Percentiles rank a stretch among this genome's conserved stretches.
Evolutionary conservation across 2,797 vertebrate genomes (phyloP).

Genomic region (Pangasius larnaudii): DNA sequence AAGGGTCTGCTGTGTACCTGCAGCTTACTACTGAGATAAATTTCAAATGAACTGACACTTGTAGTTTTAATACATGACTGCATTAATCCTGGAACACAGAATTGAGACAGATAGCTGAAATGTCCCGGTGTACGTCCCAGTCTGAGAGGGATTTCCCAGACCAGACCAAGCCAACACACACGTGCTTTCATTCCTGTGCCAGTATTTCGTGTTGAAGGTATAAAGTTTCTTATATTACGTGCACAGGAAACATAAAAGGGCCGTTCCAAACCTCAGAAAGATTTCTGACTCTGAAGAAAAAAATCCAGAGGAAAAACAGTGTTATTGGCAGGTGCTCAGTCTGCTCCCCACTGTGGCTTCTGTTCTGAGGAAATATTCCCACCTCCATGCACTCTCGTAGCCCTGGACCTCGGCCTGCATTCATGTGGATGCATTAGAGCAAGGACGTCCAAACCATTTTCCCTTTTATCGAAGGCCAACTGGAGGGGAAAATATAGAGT

Average conservation of each 20-base stretch:
- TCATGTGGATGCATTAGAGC: slow-evolving; percentile 1
- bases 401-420: not conserved
- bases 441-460: not conserved
- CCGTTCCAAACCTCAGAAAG: slow-evolving; percentile 52
- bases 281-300: slow-evolving; percentile 38
- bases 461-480: not conserved
- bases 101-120: not conserved
- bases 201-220: slow-evolving; percentile 49
- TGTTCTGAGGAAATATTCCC: slow-evolving; percentile 42
- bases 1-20: not conserved
- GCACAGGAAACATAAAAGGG: slow-evolving; percentile 52
- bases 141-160: slow-evolving; percentile 30
- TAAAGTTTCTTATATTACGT: slow-evolving; percentile 58
- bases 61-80: not conserved
- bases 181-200: slow-evolving; percentile 31
- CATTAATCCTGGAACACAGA: not conserved
- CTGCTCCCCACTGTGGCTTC: slow-evolving; percentile 29
- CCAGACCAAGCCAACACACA: not conserved
- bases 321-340: slow-evolving; percentile 51
- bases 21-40: not conserved
- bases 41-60: not conserved
- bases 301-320: slow-evolving; percentile 45
- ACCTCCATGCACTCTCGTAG: slow-evolving; percentile 19
- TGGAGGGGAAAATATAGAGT: not conserved
- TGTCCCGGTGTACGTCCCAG: not conserved